phyloP scores from a whole-genome alignment of 2,888 invertebrate species.

The Prosopocoilus inquinatus region DNA sequence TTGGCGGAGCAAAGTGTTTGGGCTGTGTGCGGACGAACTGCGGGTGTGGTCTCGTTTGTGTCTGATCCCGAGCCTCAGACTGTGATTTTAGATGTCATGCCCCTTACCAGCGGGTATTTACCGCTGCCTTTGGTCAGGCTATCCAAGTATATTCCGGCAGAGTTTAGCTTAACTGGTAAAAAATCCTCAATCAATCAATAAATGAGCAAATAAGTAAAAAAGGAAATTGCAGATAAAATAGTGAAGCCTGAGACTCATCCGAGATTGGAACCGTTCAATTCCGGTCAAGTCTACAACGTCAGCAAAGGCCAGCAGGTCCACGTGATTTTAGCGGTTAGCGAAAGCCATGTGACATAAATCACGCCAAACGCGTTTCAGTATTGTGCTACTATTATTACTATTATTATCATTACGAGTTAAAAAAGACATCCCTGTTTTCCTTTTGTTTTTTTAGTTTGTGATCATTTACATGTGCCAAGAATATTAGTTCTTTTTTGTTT shows the following conservation, averaged over 20 bases:
- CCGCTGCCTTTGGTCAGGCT: slow-evolving; percentile 85
- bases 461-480: neutral
- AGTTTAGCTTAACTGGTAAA: slow-evolving; percentile 32
- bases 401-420: neutral
- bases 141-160: slow-evolving; percentile 86
- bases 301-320: slow-evolving; percentile 91
- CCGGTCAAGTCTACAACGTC: slow-evolving; percentile 90
- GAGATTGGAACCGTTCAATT: slow-evolving; percentile 81
- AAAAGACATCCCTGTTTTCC: neutral
- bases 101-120: slow-evolving; percentile 84
- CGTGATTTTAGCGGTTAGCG: slow-evolving; percentile 60
- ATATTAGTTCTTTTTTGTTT: neutral
- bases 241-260: slow-evolving; percentile 63
- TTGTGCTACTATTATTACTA: neutral
- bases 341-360: slow-evolving; percentile 12
- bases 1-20: slow-evolving; percentile 89
- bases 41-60: slow-evolving; percentile 63
- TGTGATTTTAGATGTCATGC: slow-evolving; percentile 88
- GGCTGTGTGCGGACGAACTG: slow-evolving; percentile 89
- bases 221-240: slow-evolving; percentile 45
- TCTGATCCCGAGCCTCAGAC: slow-evolving; percentile 58
- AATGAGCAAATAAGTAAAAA: neutral
- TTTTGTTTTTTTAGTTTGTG: neutral
- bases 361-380: neutral
- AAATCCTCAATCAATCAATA: neutral